Conservation (phyloP, 1,140 invertebrate genomes). For the Adoxophyes honmai region DNA sequence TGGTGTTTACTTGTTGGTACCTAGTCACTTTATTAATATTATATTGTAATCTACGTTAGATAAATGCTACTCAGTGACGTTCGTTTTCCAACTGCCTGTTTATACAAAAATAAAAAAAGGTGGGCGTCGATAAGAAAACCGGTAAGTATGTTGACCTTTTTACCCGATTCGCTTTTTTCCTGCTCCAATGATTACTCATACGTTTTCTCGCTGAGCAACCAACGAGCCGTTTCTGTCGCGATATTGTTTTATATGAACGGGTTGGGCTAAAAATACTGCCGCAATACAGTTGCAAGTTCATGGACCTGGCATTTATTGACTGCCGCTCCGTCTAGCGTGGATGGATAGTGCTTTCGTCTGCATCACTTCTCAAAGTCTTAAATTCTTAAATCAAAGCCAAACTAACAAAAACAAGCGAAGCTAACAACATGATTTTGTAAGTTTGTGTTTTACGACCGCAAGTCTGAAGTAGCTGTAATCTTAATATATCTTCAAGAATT, state of each 20-base stretch:
- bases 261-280: neutral
- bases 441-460: neutral
- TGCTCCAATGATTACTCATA: slow-evolving; percentile 1
- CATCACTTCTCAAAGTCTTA: neutral
- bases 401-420: neutral
- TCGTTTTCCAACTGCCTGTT: too few relatives aligned
- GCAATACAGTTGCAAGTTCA: slow-evolving; percentile 48
- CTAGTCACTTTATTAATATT: too few relatives aligned
- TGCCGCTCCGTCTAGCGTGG: slow-evolving; percentile 46
- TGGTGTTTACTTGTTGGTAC: too few relatives aligned
- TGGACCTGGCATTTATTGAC: slow-evolving; percentile 48
- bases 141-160: neutral
- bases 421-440: neutral
- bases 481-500: neutral
- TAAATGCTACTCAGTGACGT: too few relatives aligned
- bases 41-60: too few relatives aligned
- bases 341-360: slow-evolving; percentile 9
- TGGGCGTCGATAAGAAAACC: too few relatives aligned
- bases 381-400: neutral
- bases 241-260: slow-evolving; percentile 8
- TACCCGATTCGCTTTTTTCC: neutral
- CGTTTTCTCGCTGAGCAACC: neutral
- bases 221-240: slow-evolving; percentile 5
- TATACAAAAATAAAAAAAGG: too few relatives aligned
- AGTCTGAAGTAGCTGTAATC: neutral